phyloP scores from a whole-genome alignment of 2,797 vertebrate species.

The Pteronotus mesoamericanus region DNA sequence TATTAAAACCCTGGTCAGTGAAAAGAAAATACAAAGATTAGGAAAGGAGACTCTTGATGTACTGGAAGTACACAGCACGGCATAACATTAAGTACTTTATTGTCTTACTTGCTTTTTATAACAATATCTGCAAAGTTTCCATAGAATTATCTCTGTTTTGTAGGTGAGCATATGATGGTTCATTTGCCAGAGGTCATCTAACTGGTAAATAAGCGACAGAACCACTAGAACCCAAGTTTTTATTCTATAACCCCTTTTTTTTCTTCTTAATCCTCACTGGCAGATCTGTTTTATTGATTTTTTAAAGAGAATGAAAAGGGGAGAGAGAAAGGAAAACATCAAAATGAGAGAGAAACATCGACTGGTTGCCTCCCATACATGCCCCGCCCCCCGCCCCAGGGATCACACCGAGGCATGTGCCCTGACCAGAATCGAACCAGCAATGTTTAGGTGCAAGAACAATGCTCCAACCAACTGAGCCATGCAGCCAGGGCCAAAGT shows the following conservation, averaged over 20 bases:
- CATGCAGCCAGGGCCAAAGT: background rate
- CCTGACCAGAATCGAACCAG: background rate
- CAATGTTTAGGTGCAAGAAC: background rate
- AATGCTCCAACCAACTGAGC: background rate
- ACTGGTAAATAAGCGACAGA: background rate
- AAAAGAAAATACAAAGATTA: conserved; percentile 4
- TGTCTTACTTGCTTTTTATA: background rate
- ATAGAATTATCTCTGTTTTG: background rate
- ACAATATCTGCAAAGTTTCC: background rate
- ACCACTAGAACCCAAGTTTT: background rate
- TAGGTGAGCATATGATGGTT: background rate
- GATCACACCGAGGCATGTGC: background rate
- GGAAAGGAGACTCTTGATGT: background rate
- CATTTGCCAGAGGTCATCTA: background rate
- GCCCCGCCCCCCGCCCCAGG: background rate
- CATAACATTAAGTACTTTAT: background rate
- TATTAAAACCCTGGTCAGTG: conserved; percentile 8
- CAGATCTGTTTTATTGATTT: background rate
- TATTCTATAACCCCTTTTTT: background rate
- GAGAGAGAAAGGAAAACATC: background rate
- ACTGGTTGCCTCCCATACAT: background rate
- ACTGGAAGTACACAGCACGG: background rate
- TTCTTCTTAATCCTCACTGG: background rate
- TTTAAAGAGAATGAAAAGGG: background rate
- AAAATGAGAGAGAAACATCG: background rate